Evolutionary conservation across 1,140 invertebrate genomes (phyloP).

Genomic region (Drosophila arizonae): DNA sequence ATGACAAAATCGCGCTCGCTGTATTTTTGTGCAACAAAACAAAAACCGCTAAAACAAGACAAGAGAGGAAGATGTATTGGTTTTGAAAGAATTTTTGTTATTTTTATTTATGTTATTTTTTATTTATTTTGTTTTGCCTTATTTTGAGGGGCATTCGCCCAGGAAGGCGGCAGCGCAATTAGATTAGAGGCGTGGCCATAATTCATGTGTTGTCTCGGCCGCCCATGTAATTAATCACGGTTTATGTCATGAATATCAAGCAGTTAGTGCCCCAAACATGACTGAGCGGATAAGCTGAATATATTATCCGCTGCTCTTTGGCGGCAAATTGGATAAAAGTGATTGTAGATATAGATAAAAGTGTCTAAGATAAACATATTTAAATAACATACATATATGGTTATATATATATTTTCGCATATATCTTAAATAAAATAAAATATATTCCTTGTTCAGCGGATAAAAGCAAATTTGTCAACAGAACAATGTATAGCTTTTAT

Average conservation of each 20-base stretch:
- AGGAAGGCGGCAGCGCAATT: conserved; percentile 40
- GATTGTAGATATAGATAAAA: background rate
- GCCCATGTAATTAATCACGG: conserved; percentile 34
- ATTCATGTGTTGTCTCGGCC: conserved; percentile 19
- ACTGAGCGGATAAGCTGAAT: conserved; percentile 3
- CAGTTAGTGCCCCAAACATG: conserved; percentile 4
- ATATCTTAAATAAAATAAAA: no score
- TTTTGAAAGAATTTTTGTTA: conserved; percentile 1
- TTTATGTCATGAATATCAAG: conserved; percentile 29
- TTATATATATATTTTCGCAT: background rate
- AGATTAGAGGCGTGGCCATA: conserved; percentile 32
- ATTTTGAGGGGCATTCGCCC: conserved; percentile 27
- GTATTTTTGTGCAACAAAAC: conserved; percentile 53
- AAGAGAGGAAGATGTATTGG: background rate
- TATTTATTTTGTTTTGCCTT: background rate
- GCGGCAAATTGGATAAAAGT: background rate
- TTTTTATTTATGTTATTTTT: background rate
- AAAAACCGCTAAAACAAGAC: conserved; percentile 3
- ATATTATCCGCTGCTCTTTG: background rate
- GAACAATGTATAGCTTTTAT: no score
- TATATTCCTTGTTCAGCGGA: no score
- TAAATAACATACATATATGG: background rate
- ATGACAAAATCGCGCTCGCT: conserved; percentile 72
- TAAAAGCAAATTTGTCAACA: no score
- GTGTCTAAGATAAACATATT: background rate